Conservation (phyloP, 2,113 vertebrate species). For the Rhadina sibilatrix region DNA sequence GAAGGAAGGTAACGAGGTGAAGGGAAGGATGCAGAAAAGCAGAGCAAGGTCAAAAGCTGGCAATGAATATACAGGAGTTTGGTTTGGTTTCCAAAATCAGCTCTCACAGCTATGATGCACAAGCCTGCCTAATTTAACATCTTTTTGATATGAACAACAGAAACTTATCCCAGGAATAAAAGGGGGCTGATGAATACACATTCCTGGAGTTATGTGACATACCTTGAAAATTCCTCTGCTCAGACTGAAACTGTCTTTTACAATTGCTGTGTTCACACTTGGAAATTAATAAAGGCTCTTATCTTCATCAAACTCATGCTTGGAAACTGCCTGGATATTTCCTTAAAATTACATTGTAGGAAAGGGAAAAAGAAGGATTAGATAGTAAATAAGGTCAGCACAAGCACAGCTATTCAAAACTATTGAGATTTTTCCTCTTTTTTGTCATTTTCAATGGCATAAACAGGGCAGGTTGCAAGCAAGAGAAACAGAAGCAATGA, state of each 20-base stretch:
- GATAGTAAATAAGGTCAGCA: background rate
- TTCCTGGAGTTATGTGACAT: background rate
- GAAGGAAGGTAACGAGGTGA: background rate
- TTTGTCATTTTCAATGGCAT: background rate
- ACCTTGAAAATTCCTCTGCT: background rate
- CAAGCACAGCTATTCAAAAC: background rate
- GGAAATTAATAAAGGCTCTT: background rate
- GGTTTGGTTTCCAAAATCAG: background rate
- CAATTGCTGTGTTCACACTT: background rate
- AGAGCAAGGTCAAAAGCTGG: background rate
- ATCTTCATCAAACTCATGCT: background rate
- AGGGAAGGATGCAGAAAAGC: background rate
- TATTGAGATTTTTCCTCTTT: background rate
- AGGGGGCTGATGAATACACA: background rate
- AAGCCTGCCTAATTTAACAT: background rate
- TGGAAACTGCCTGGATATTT: background rate
- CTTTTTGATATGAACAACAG: background rate
- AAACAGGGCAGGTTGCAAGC: background rate
- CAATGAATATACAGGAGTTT: accelerated
- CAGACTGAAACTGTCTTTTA: background rate
- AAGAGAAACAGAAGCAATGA: background rate
- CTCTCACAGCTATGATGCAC: background rate
- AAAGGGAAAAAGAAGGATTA: background rate
- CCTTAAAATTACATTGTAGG: background rate
- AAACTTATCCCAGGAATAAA: background rate